Base-by-base conservation (phyloP, 1,140 invertebrate species). In the Apis cerana region DNA sequence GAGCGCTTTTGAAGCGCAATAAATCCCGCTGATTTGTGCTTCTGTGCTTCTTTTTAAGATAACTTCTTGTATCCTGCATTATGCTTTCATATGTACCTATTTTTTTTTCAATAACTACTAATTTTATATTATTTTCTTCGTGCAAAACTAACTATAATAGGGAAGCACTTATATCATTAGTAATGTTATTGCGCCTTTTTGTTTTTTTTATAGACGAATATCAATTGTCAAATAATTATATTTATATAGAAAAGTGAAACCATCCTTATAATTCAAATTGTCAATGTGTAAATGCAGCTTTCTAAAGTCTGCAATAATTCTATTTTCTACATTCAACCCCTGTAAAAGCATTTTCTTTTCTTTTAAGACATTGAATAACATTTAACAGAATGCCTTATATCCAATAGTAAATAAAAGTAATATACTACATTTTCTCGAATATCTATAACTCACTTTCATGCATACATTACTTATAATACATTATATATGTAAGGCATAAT, bases 161-260 rank as follows among this genome's bases (percentile, higher is more conserved):
- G 93, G 92, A 93, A 93, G 93, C 92, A 92, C 92, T 89, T 92
- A 90, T 92, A 90, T 90, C 89, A 79, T 90, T 89, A 86, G 50
- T 23, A 56, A 87, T 72, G 48, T 74, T 77, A 87, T 68, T 78
- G 72, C 80, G 59, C 77, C 78, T 48, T 23, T 70, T 19, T 61
- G 21, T 58, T 80, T 62, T 72, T 76, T 48, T 69, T 59, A 48
- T 64, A 85, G 67, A 82, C 72, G 61, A 82, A 74, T 85, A 85
- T 23, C 72, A 75, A 75, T 48, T 68, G 13, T 17, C 17, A 33
- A 83, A 15, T 64, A 27, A 64, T 10, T 27, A 33, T 72, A 74
- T 33, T 56, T n/a, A 43, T 58, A 75, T 85, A 84, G 10, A 84
- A 84, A 84, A 80, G 52, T 75, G 62, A 84, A 69, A 80, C 15